A percentile compares a stretch with the other conserved stretches of the same genome.
phyloP scores from a whole-genome alignment of 2,113 vertebrate species.

The Lagenorhynchus albirostris region DNA sequence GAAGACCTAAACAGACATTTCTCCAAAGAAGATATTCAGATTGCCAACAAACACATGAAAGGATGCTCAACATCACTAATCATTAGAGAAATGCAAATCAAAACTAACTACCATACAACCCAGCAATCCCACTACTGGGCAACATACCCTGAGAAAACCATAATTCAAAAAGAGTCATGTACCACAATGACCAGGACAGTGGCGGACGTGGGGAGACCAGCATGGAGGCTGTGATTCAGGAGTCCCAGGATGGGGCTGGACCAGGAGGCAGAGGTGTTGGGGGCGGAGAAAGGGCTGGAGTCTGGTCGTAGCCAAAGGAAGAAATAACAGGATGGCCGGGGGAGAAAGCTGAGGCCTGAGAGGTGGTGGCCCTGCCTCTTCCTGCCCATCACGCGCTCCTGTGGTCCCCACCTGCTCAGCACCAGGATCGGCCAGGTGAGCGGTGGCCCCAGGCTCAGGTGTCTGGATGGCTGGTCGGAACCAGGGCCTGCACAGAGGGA shows the following conservation, averaged over 20 bases:
- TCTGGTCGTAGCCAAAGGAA: background rate
- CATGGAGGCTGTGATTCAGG: background rate
- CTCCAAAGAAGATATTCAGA: too few relatives aligned
- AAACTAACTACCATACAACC: too few relatives aligned
- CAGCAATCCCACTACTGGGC: too few relatives aligned
- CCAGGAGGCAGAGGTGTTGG: rapidly evolving
- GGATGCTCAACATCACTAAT: too few relatives aligned
- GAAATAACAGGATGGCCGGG: background rate
- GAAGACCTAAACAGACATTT: too few relatives aligned
- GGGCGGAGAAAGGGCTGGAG: background rate
- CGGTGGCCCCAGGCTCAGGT: background rate
- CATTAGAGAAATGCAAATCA: too few relatives aligned
- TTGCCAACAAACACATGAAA: too few relatives aligned
- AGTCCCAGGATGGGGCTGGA: background rate
- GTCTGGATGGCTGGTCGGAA: background rate
- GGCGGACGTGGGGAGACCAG: rapidly evolving
- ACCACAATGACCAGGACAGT: too few relatives aligned
- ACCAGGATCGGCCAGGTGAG: background rate
- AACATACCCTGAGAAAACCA: too few relatives aligned
- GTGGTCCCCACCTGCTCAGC: background rate
- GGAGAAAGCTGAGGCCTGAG: background rate
- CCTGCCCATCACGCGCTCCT: background rate
- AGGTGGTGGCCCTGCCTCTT: background rate
- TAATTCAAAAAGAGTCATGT: too few relatives aligned
- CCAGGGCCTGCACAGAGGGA: background rate